Evolutionary conservation across 2,113 vertebrate species (phyloP).

Genomic region (Symphodus melops): DNA sequence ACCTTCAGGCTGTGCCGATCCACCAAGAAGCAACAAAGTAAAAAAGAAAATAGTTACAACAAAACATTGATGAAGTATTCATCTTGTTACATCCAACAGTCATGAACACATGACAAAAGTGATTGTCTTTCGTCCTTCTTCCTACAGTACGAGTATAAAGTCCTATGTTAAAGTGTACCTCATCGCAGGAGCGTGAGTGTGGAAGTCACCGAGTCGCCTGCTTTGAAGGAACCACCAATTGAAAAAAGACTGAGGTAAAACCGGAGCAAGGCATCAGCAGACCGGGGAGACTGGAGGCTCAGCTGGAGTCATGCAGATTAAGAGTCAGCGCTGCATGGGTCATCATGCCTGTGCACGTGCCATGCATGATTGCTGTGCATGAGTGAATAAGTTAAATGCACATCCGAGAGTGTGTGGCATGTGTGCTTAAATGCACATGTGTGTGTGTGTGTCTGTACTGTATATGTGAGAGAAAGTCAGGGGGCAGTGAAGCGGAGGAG

Average conservation of each 20-base stretch:
- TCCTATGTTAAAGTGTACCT: conserved; percentile 44
- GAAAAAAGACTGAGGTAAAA: conserved; percentile 26
- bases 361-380: conserved; percentile 59
- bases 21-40: conserved; percentile 46
- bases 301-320: conserved; percentile 61
- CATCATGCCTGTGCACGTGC: conserved; percentile 59
- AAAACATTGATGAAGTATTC: conserved; percentile 42
- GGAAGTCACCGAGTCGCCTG: conserved; percentile 21
- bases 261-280: conserved; percentile 10
- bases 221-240: conserved; percentile 28
- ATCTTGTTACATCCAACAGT: conserved; percentile 13
- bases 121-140: conserved; percentile 2
- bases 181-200: conserved; percentile 46
- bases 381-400: conserved; percentile 49
- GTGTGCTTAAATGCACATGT: conserved; percentile 18
- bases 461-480: conserved; percentile 65
- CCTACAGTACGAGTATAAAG: conserved; percentile 4
- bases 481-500: conserved; percentile 75
- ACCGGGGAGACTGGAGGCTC: conserved; percentile 50
- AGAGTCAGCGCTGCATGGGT: conserved; percentile 37
- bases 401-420: conserved; percentile 31
- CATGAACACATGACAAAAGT: conserved; percentile 26
- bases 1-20: conserved; percentile 63
- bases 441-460: conserved; percentile 32
- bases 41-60: conserved; percentile 49